Base-by-base conservation (phyloP, 2,113 vertebrate genomes). In the Alethe castanea region DNA sequence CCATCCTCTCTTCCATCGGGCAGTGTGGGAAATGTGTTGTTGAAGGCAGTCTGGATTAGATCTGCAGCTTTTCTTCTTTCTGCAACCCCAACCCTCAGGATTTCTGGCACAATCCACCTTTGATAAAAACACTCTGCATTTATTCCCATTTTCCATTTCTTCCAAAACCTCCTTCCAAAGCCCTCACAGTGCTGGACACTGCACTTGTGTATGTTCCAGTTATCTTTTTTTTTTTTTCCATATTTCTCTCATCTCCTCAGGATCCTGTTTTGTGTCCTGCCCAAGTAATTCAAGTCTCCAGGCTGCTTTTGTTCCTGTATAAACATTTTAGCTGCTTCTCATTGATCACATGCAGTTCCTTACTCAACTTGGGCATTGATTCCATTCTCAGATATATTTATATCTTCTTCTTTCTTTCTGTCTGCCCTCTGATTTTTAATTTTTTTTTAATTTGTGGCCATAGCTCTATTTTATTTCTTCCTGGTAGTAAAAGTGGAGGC, bases 261-360 rank as follows among this genome's bases (percentile, higher is more conserved):
- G 50, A 35, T 76, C 80, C 62, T 92, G 52, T 9, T 86, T 47
- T 86, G 59, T 67, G 66, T 85, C 88, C 64, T 89, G 64, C 72
- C 72, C 82, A 45, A 87, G 53, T 38, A 71, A 74, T 81, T 87
- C 25, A 45, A 59, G 80, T 59, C 85, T 90, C 36, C 79, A 78
- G 81, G 79, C 92, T 94, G 59, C 71, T 82, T 88, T 93, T 74
- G 18, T 87, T 85, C n/a, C 61, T 78, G 35, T 64, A 29, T 42
- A 54, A 92, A 88, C 86, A 59, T 78, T 65, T 88, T 36, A 73
- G 35, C 59, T 86, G 80, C n/a, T 92, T 78, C 62, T 82, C 83
- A 69, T 85, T 57, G 86, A 60, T 92, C 52, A 24, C 74, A 47
- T 64, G 66, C 81, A 29, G 64, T 73, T 87, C 65, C 42, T 65